Base-by-base conservation (phyloP, 2,113 vertebrate species). In the Anarrhichthys ocellatus region DNA sequence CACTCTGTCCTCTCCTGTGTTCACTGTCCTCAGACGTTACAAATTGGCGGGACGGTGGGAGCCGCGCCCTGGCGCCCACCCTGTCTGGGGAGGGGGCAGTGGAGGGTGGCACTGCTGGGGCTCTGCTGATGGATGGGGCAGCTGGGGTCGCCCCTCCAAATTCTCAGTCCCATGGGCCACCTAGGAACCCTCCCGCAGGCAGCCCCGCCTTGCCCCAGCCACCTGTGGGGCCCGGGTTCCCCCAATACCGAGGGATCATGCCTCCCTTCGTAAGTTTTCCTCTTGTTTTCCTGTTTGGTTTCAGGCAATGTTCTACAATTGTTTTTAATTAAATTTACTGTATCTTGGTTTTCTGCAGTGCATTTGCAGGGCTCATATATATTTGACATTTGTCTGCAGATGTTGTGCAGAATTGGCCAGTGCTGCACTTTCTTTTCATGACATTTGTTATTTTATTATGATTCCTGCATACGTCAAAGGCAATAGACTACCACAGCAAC, bases 11-110 rank as follows among this genome's bases (percentile, higher is more conserved):
- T 70, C 15, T 63, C 22, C 29, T 56, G 5, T 65, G 27, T 80
- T 73, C 17, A 1, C 40, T 79, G 32, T 89, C 40, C 54, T 59
- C 87, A 98, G 97, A 97, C 93, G 96, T 96, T 83, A 96, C 96
- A 88, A 97, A 95, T 86, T 98, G 97, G 97, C 96, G 97, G 96
- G 97, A 98, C 69, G 97, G 97, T 96, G 97, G 97, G 94, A 96
- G 97, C 93, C 96, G 96, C 84, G 95, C 93, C 84, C 69, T 95
- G 95, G 93, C 93, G 76, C 95, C 94, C 95, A 93, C 94, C 94
- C 91, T 94, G 88, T 78, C 91, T 87, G 95, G 94, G 92, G 96
- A 96, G 94, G 96, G 94, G 92, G 94, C 90, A 48, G 92, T 62
- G 50, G 94, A 95, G 90, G 95, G 93, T 84, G 94, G 96, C 94